Evolutionary conservation across 2,797 vertebrate species (phyloP), one percentile per base, ranked within the genome.

Genomic region (Phataginus tetradactyla): DNA sequence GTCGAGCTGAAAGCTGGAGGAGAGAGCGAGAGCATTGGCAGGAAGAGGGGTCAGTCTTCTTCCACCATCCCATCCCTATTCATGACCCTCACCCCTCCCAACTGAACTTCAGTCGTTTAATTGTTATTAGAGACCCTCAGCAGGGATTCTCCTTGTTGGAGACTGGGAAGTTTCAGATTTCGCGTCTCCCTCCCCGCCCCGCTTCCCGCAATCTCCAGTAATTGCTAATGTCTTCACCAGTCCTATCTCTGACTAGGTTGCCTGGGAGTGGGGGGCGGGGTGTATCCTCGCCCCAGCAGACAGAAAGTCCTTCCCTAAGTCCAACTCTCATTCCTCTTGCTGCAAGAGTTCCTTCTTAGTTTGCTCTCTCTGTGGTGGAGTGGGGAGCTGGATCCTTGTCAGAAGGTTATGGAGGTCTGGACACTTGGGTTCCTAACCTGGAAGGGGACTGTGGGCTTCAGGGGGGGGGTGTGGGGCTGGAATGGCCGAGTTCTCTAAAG

Each of bases 121-220:
- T 68, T 83, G 77, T 90, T 77, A 69, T 85, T 79, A 74, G 89
- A 89, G 78, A 75, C 84, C 84, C 71, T 91, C 84, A 64, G 84
- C 64, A n/a, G 89, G 90, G 74, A 66, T 51, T 66, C 79, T 59
- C 7, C 84, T 53, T 34, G 64, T 49, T 51, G 20, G 63, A 79
- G 55, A 69, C 68, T 71, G 57, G 27, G 71, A 51, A 34, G 51
- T 91, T 85, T 92, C 80, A 37, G 72, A 64, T 64, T 21, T 45
- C 42, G 4, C 42, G 51, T 81, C 74, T 21, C 20, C 55, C 72
- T 59, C 37, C 7, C 29, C 29, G 66, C 34, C 21, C 45, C 13
- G 5, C 12, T 32, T 59, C 79, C 92, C 63, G 45, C 53, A 11
- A 34, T n/a, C 20, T 68, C 68, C 57, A 68, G 59, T 51, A 87